Conservation (phyloP, 1,140 invertebrate genomes). For the Apis florea region DNA sequence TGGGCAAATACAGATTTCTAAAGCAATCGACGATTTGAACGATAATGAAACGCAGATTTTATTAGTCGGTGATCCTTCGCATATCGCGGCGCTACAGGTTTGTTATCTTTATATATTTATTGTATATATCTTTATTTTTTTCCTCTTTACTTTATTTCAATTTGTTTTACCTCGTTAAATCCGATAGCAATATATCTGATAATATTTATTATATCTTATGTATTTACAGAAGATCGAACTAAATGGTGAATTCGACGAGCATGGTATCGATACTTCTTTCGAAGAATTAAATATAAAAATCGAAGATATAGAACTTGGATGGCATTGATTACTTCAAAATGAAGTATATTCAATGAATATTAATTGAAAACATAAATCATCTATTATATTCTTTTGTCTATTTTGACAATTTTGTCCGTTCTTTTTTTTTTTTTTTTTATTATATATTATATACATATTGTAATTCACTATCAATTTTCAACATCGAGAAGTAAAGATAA, state of each 20-base stretch:
- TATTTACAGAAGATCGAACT: conserved; percentile 69
- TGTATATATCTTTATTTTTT: neutral
- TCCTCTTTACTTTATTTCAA: too few species aligned
- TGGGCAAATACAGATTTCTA: conserved; percentile 63
- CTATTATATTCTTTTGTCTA: neutral
- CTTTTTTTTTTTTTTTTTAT: neutral
- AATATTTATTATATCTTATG: neutral
- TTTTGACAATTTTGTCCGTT: neutral
- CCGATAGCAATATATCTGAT: neutral
- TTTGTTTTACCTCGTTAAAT: neutral
- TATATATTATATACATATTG: neutral
- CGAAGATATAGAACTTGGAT: conserved; percentile 72
- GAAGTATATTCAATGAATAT: neutral
- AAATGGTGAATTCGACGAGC: conserved; percentile 67
- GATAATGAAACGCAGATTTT: conserved; percentile 74
- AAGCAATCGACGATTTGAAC: conserved; percentile 57
- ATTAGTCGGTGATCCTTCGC: conserved; percentile 71
- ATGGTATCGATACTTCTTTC: conserved; percentile 67
- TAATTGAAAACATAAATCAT: neutral
- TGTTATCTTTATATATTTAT: neutral
- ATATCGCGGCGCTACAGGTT: conserved; percentile 74
- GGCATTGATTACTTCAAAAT: conserved; percentile 56
- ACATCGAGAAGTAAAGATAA: neutral
- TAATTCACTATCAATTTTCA: neutral
- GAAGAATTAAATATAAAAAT: conserved; percentile 74